Conservation (phyloP, 2,888 invertebrate genomes). For the Leptinotarsa peninsularis region DNA sequence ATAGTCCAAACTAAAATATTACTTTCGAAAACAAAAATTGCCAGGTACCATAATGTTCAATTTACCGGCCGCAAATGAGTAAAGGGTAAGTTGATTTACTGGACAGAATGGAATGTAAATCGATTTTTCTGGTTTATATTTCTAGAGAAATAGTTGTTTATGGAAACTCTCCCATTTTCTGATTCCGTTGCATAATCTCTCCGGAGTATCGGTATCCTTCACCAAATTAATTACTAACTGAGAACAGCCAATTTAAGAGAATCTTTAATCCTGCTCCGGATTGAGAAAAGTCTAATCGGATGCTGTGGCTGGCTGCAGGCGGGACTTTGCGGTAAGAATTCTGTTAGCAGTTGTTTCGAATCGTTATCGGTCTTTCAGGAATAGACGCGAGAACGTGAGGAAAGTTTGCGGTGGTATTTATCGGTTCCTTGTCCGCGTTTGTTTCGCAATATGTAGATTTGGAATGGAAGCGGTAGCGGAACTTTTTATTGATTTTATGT, state of each 20-base stretch:
- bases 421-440: background rate
- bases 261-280: conserved; percentile 21
- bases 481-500: too few relatives aligned
- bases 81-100: too few relatives aligned
- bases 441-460: too few relatives aligned
- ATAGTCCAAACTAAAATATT: too few relatives aligned
- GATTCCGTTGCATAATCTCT: background rate
- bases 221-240: conserved; percentile 4
- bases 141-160: too few relatives aligned
- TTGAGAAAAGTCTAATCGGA: conserved; percentile 22
- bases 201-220: background rate
- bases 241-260: conserved; percentile 17
- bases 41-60: too few relatives aligned
- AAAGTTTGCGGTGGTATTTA: background rate
- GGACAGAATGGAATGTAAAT: too few relatives aligned
- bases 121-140: too few relatives aligned
- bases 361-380: conserved; percentile 1
- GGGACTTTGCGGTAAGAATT: conserved; percentile 1
- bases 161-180: background rate
- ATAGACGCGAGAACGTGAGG: conserved; percentile 7
- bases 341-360: background rate
- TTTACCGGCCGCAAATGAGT: too few relatives aligned
- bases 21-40: too few relatives aligned
- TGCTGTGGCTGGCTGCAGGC: conserved; percentile 15
- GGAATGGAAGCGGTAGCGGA: too few relatives aligned